These are phyloP conservation scores for Ophioninae sp. DNA, from an alignment of 2,888 invertebrate species.

Conservation along the genomic window DNA sequence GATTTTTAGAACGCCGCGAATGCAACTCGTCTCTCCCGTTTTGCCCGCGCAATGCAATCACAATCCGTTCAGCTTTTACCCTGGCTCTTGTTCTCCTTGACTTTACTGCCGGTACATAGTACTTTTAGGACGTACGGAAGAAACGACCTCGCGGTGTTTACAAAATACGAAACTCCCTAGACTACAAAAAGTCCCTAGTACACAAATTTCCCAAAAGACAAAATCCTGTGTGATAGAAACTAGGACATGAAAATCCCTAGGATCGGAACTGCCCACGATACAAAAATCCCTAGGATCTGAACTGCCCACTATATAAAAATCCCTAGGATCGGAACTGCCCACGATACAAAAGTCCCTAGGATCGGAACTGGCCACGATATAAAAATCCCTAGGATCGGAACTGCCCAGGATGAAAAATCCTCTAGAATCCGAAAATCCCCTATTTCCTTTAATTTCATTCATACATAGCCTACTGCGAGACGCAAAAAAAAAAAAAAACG, in stretches of 20 bases:
- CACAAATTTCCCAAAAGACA: no score
- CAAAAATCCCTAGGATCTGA: no score
- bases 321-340: no score
- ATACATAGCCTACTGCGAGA: background rate
- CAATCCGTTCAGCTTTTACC: slow-evolving; percentile 36
- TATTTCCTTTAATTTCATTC: background rate
- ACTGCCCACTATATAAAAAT: no score
- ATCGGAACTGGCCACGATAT: no score
- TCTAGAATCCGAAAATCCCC: background rate
- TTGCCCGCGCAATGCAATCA: slow-evolving; percentile 27
- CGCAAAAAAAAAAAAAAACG: background rate
- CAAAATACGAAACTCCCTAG: background rate
- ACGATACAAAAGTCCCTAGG: no score
- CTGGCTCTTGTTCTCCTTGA: slow-evolving; percentile 24
- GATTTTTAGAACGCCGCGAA: slow-evolving; percentile 58
- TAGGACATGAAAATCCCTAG: no score
- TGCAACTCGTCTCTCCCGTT: slow-evolving; percentile 32
- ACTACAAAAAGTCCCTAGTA: no score
- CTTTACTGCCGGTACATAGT: background rate
- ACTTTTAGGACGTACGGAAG: background rate
- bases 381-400: no score
- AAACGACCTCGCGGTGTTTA: background rate
- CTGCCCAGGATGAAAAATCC: no score
- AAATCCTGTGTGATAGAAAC: no score
- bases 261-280: no score